phyloP scores from a whole-genome alignment of 2,888 invertebrate species.

The Mallateleia sp. region DNA sequence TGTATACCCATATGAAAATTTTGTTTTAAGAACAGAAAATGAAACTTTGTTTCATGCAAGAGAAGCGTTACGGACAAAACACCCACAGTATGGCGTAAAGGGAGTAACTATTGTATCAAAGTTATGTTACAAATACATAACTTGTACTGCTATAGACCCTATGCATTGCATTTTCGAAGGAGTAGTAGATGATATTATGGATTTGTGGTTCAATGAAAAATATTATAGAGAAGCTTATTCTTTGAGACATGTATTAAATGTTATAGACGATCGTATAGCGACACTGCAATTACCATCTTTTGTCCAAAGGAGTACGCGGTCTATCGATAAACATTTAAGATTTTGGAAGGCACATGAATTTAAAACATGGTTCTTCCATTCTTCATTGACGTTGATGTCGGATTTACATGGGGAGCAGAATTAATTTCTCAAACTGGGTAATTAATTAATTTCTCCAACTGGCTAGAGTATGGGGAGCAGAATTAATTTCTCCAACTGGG shows the following conservation, averaged over 20 bases:
- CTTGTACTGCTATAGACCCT: not conserved
- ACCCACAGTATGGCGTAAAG: not conserved
- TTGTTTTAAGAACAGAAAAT: not conserved
- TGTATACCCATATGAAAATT: not conserved
- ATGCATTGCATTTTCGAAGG: not conserved
- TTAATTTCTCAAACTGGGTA: too few relatives aligned
- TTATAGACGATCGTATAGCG: not conserved
- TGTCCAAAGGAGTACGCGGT: constrained; percentile 63
- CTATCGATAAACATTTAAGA: constrained; percentile 54
- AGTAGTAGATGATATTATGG: not conserved
- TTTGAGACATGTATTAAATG: not conserved
- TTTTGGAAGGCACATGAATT: constrained; percentile 75
- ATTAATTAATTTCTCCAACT: too few relatives aligned
- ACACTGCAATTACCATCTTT: constrained; percentile 50
- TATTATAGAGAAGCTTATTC: not conserved
- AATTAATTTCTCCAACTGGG: too few relatives aligned
- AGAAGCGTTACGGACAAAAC: not conserved
- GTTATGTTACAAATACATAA: not conserved
- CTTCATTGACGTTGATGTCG: too few relatives aligned
- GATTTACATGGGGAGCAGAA: too few relatives aligned
- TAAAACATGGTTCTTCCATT: not conserved
- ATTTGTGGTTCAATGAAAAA: not conserved
- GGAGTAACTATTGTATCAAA: not conserved
- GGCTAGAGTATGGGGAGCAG: too few relatives aligned
- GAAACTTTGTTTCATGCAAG: not conserved